phyloP scores from a whole-genome alignment of 1,140 invertebrate genomes.

The Bombus vancouverensis region DNA sequence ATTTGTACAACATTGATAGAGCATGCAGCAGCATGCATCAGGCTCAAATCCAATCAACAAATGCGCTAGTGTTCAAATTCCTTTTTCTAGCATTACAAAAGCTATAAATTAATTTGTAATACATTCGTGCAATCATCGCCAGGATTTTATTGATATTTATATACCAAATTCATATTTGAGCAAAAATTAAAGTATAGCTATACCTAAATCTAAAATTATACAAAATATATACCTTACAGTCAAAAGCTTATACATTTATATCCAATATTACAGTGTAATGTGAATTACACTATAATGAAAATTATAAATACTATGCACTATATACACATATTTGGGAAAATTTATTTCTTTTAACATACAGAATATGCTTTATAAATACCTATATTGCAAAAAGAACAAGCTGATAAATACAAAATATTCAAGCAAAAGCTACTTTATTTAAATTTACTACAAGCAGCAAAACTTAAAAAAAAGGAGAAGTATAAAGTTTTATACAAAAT shows the following conservation, averaged over 20 bases:
- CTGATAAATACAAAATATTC: conserved; percentile 27
- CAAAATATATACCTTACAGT: background rate
- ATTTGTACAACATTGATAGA: conserved; percentile 81
- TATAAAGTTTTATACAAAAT: background rate
- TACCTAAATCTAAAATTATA: background rate
- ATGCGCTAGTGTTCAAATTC: conserved; percentile 61
- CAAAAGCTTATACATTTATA: conserved; percentile 5
- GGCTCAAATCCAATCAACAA: conserved; percentile 74
- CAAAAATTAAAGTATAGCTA: background rate
- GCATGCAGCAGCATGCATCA: conserved; percentile 80
- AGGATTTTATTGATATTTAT: background rate
- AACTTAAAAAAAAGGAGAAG: background rate
- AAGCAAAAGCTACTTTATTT: conserved; percentile 55
- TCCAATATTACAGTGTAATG: background rate
- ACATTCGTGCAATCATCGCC: background rate
- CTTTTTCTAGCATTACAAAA: background rate
- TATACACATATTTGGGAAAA: background rate
- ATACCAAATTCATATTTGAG: background rate
- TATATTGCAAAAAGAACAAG: conserved; percentile 8
- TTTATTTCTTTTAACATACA: background rate
- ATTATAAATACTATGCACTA: background rate
- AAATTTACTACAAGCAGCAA: conserved; percentile 50
- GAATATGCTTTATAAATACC: background rate
- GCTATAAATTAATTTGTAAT: background rate
- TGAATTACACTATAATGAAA: no score